A percentile compares a stretch with the other conserved stretches of the same genome.
phyloP scores from a whole-genome alignment of 2,113 vertebrate genomes.

The Gracilinanus agilis region DNA sequence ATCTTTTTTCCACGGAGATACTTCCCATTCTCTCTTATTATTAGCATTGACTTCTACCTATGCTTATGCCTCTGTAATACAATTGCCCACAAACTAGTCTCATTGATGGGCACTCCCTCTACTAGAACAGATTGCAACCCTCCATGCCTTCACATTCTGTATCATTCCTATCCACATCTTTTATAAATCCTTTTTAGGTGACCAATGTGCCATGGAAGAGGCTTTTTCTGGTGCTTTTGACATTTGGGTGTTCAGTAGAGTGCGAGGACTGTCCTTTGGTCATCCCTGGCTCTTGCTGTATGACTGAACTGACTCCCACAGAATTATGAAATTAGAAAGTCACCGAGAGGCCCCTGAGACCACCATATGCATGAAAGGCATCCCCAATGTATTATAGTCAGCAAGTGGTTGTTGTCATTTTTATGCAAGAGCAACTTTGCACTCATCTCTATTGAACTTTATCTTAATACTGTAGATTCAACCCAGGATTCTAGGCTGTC shows the following conservation, averaged over 20 bases:
- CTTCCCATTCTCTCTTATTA: conserved; percentile 10
- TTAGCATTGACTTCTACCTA: not conserved
- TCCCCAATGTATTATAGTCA: too few relatives aligned
- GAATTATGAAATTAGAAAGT: not conserved
- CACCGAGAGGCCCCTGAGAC: not conserved
- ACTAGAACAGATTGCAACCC: not conserved
- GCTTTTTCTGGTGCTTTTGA: not conserved
- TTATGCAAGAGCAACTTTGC: not conserved
- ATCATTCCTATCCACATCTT: not conserved
- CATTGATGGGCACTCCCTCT: not conserved
- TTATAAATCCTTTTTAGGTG: not conserved
- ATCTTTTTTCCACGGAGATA: not conserved
- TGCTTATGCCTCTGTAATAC: not conserved
- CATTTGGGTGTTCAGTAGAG: not conserved
- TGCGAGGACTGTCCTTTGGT: not conserved
- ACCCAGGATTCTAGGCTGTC: too few relatives aligned
- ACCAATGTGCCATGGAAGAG: not conserved
- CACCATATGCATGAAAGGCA: not conserved
- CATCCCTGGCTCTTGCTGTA: not conserved
- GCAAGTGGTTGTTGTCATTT: not conserved
- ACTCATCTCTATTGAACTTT: not conserved
- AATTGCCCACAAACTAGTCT: not conserved
- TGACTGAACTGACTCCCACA: not conserved
- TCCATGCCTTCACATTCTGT: not conserved
- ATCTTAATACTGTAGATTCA: not conserved